Conservation (phyloP, 2,888 invertebrate genomes). For the Lycia hirtaria region DNA sequence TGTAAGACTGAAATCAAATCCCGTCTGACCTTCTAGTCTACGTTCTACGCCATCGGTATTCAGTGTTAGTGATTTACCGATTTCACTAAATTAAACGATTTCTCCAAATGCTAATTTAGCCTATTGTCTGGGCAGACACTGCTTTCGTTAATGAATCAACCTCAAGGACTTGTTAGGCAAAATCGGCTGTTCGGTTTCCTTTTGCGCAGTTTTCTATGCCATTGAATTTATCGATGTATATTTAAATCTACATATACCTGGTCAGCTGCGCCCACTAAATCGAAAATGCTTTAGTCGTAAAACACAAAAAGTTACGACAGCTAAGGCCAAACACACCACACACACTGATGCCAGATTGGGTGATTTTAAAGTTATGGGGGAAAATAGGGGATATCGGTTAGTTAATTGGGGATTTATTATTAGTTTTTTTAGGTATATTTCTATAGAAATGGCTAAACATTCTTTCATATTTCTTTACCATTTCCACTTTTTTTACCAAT, state of each 20-base stretch:
- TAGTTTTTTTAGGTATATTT: too few species aligned
- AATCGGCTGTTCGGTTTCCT: slow-evolving; percentile 8
- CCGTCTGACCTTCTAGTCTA: slow-evolving; percentile 12
- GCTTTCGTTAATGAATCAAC: slow-evolving; percentile 25
- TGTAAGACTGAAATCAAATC: neutral
- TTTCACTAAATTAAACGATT: too few species aligned
- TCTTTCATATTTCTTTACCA: too few species aligned
- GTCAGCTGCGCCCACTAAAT: neutral
- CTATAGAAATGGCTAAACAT: too few species aligned
- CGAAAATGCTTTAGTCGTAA: neutral
- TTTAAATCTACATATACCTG: neutral
- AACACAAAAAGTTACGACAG: too few species aligned
- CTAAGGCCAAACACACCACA: too few species aligned
- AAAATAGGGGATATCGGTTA: too few species aligned
- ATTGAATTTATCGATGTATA: neutral
- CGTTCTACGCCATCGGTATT: too few species aligned
- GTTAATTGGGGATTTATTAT: too few species aligned
- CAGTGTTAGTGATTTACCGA: slow-evolving; percentile 27
- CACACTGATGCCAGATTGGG: too few species aligned
- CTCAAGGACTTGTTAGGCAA: slow-evolving; percentile 25
- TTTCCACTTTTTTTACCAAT: too few species aligned
- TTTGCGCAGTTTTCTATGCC: slow-evolving; percentile 3
- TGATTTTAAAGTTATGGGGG: too few species aligned
- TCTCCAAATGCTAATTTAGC: slow-evolving; percentile 36
- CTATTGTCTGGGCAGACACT: slow-evolving; percentile 30